Conservation (phyloP, 2,797 vertebrate species). For the Rhabdophis nuchalis region DNA sequence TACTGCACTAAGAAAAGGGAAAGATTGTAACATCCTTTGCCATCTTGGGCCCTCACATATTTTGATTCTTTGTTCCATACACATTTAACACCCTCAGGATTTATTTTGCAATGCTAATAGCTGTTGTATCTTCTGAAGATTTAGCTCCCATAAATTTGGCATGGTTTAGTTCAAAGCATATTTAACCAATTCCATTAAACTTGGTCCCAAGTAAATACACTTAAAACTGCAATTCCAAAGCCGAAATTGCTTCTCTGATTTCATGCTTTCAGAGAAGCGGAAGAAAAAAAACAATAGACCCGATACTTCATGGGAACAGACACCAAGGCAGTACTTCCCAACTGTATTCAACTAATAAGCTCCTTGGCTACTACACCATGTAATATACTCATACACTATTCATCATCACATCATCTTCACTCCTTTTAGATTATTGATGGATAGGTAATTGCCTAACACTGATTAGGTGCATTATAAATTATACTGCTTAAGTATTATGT, state of each 20-base stretch:
- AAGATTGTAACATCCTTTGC: not conserved
- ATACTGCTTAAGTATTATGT: not conserved
- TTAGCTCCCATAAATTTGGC: not conserved
- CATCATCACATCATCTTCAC: constrained; percentile 6
- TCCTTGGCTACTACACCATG: not conserved
- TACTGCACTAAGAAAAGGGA: not conserved
- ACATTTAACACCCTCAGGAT: not conserved
- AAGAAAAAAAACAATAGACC: not conserved
- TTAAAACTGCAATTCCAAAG: not conserved
- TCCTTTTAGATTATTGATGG: not conserved
- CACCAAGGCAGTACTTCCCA: not conserved
- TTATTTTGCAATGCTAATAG: not conserved
- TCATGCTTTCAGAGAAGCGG: not conserved
- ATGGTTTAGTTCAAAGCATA: not conserved
- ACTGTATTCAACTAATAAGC: not conserved
- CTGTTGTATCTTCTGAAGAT: not conserved
- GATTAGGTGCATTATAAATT: not conserved
- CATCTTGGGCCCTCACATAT: not conserved
- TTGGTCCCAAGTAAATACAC: not conserved
- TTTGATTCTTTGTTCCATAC: not conserved
- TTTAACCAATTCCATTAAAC: not conserved
- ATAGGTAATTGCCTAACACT: constrained; percentile 17
- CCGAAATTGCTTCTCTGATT: not conserved
- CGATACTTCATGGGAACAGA: not conserved
- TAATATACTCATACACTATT: not conserved